Evolutionary conservation across 2,888 invertebrate genomes (phyloP), one percentile per base, ranked within the genome.

Genomic region (Pseudoips prasinana): DNA sequence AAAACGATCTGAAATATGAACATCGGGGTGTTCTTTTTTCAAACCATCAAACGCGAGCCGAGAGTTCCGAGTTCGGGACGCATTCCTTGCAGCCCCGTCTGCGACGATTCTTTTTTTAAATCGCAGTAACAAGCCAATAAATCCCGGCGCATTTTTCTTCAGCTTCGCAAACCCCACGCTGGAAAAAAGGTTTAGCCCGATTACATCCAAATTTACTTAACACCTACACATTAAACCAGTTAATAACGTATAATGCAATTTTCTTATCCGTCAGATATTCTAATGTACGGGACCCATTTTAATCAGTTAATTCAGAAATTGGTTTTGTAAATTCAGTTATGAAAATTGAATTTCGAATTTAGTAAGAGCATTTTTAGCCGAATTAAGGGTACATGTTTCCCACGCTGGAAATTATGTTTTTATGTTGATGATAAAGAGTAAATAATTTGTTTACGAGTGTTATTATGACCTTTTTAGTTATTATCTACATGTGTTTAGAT

Each of bases 121-220:
- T 79, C 83, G 77, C 75, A 73, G 83, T 81, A 89, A 89, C 88
- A 89, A 88, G 89, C 89, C 89, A 89, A 89, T 89, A 88, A 85
- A 87, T 84, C 85, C 85, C 60, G 48, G 72, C 74, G 73, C 82
- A 79, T 88, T 89, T 86, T 85, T 85, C 61, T 61, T 60, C 71
- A 44, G 38, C 46, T 30, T 36, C 33, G 27, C 48, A 69, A 57
- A 58, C 68, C 68, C 64, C 68, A 64, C 64, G 24, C 46, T 30
- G 33, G 39, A 69, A 80, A 84, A 80, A 88, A 82, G 84, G 82
- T 77, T 87, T 80, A 81, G 68, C 72, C 67, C 78, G 86, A 88
- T 89, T 87, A 89, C 87, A 86, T 73, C 66, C 80, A 87, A 89
- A 89, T 90, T 88, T 89, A 89, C 89, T 89, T 88, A 89, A 86